Conservation (phyloP, 2,888 invertebrate genomes). For the Bugulina stolonifera region DNA sequence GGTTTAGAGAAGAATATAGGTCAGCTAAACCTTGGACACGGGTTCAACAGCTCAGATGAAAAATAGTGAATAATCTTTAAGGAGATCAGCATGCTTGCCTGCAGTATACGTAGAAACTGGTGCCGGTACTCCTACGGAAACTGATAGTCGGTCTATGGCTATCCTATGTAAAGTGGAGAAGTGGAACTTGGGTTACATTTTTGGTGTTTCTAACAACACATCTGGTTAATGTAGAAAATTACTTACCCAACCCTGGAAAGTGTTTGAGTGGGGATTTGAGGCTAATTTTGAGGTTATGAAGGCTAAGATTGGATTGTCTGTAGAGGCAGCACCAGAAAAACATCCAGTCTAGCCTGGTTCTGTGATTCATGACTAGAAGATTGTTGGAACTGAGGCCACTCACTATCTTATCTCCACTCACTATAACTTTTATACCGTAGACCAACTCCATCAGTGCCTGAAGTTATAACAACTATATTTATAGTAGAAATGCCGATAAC, state of each 20-base stretch:
- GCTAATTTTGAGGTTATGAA: constrained; percentile 65
- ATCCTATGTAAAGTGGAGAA: too few species aligned
- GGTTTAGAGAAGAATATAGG: too few species aligned
- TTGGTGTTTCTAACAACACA: background rate
- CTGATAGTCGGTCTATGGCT: too few species aligned
- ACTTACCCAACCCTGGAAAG: constrained; percentile 74
- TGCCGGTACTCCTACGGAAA: too few species aligned
- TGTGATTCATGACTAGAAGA: constrained; percentile 79
- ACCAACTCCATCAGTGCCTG: constrained; percentile 70
- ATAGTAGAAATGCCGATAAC: too few species aligned
- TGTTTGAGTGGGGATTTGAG: constrained; percentile 69
- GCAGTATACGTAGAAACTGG: too few species aligned
- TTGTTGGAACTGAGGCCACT: constrained; percentile 63
- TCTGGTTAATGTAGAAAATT: background rate
- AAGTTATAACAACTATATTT: too few species aligned
- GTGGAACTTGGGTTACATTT: too few species aligned
- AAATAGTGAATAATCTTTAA: too few species aligned
- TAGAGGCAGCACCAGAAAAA: constrained; percentile 79
- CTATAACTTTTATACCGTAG: constrained; percentile 65
- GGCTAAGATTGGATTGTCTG: constrained; percentile 58
- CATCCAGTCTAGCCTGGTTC: constrained; percentile 82
- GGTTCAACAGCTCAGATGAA: too few species aligned
- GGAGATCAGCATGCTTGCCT: too few species aligned
- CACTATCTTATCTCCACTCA: constrained; percentile 69
- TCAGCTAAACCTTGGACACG: too few species aligned